phyloP scores from a whole-genome alignment of 2,113 vertebrate species.

The Setophaga kirtlandii region DNA sequence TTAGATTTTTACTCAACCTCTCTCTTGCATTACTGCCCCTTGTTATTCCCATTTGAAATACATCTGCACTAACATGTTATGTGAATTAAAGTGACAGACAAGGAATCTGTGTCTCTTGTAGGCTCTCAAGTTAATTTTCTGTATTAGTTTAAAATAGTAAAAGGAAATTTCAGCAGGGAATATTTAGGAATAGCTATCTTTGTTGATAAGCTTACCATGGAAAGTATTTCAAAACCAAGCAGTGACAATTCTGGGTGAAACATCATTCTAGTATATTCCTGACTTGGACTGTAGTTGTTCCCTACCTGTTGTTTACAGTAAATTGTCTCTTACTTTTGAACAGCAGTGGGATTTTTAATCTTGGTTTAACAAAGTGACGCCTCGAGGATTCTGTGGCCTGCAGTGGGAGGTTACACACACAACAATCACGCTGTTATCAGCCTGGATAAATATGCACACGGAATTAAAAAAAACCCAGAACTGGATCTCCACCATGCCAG shows the following conservation, averaged over 20 bases:
- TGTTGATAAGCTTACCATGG: not conserved
- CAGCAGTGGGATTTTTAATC: not conserved
- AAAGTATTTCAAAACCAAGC: not conserved
- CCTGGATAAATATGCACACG: not conserved
- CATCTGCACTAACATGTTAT: not conserved
- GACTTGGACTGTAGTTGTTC: not conserved
- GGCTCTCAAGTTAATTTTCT: not conserved
- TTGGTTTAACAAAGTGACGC: not conserved
- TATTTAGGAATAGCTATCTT: not conserved
- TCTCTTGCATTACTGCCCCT: not conserved
- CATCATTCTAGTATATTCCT: not conserved
- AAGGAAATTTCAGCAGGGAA: not conserved
- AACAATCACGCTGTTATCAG: not conserved
- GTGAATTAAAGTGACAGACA: not conserved
- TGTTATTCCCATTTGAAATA: not conserved
- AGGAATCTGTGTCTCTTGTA: not conserved
- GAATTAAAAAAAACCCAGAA: not conserved
- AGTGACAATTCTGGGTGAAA: not conserved
- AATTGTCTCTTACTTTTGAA: not conserved
- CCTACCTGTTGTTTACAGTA: not conserved
- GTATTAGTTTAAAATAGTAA: not conserved
- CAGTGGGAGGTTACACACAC: not conserved
- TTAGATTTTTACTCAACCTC: not conserved
- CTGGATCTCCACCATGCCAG: not conserved
- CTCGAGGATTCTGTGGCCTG: not conserved